Conservation (phyloP, 1,140 invertebrate species). For the Drosophila seguyi region DNA sequence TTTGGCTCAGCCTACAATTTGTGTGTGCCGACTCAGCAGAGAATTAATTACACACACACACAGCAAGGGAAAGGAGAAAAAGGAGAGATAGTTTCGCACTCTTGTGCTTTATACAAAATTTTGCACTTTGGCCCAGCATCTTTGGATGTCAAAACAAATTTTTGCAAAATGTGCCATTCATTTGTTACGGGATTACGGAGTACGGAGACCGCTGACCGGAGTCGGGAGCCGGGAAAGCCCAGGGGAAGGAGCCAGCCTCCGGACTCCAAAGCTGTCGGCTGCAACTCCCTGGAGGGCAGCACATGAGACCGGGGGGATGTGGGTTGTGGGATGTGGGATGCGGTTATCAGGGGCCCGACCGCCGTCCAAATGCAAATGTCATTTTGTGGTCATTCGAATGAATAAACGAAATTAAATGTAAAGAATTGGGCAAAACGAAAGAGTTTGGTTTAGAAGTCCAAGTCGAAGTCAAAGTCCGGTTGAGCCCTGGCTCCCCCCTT, state of each 20-base stretch:
- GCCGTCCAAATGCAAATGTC: constrained; percentile 79
- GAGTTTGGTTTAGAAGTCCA: constrained; percentile 40
- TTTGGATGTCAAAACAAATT: constrained; percentile 78
- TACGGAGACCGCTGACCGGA: not conserved
- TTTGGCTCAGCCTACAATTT: constrained; percentile 46
- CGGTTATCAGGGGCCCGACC: constrained; percentile 6
- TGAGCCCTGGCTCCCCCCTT: not conserved
- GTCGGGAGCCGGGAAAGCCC: not conserved
- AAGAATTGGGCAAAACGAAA: constrained; percentile 52
- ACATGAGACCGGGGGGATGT: constrained; percentile 32
- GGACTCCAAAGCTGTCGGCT: constrained; percentile 12
- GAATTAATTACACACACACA: constrained; percentile 68
- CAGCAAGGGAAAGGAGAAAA: not conserved
- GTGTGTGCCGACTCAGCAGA: constrained; percentile 66
- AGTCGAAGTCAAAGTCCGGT: constrained; percentile 6
- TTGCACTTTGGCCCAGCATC: constrained; percentile 41
- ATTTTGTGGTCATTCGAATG: constrained; percentile 84
- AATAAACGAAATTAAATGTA: constrained; percentile 84
- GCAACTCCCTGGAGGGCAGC: constrained; percentile 48
- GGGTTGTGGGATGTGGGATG: constrained; percentile 2
- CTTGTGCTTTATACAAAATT: constrained; percentile 66
- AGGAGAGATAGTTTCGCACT: constrained; percentile 58
- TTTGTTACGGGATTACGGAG: constrained; percentile 75
- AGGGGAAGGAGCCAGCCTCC: not conserved
- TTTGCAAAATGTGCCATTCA: constrained; percentile 75